Conservation (phyloP, 2,888 invertebrate genomes). For the Cephonodes hylas region DNA sequence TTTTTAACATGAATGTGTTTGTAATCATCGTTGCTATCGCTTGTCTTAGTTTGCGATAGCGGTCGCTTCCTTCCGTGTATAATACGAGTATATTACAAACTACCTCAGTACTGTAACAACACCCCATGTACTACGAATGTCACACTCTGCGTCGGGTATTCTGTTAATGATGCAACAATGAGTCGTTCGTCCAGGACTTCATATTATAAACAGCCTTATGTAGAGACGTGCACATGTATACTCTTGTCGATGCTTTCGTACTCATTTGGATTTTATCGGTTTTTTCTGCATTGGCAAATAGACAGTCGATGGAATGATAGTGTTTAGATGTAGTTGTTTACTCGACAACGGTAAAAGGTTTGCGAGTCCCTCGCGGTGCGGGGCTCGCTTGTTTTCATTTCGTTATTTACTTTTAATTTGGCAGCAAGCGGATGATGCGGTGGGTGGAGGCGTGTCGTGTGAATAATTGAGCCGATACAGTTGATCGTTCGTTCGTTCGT, state of each 20-base stretch:
- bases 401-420: constrained; percentile 82
- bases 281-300: constrained; percentile 69
- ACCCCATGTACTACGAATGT: neutral
- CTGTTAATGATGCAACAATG: neutral
- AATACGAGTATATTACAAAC: no score
- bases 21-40: no score
- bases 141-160: neutral
- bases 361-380: constrained; percentile 74
- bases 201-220: neutral
- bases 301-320: constrained; percentile 74
- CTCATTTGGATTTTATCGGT: constrained; percentile 53
- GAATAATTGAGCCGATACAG: constrained; percentile 74
- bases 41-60: no score
- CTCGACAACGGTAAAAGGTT: constrained; percentile 78
- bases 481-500: constrained; percentile 38
- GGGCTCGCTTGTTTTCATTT: constrained; percentile 77
- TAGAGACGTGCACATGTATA: neutral
- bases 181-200: neutral
- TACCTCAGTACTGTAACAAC: no score
- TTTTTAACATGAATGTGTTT: no score
- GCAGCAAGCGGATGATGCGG: constrained; percentile 78
- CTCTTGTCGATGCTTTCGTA: constrained; percentile 29
- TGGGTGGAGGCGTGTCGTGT: constrained; percentile 65
- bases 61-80: no score
- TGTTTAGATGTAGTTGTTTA: constrained; percentile 77